Conservation (phyloP, 2,797 vertebrate species). For the Phrynocephalus forsythii region DNA sequence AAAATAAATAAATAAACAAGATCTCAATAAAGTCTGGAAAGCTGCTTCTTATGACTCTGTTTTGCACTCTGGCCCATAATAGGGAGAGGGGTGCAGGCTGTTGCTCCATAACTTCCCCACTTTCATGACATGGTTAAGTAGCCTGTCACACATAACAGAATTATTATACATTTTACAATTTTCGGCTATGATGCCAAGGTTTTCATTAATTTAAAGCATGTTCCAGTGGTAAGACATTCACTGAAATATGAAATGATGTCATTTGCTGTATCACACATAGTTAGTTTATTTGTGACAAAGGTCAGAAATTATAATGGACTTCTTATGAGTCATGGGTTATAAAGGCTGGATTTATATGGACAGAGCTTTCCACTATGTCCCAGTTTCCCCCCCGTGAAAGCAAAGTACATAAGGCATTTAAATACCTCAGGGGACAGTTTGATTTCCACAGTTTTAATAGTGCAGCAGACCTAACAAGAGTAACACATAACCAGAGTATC, state of each 20-base stretch:
- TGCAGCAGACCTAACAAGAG: not conserved
- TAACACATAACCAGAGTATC: not conserved
- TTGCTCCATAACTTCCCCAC: not conserved
- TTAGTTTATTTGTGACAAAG: not conserved
- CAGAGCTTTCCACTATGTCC: not conserved
- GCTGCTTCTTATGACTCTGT: not conserved
- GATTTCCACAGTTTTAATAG: not conserved
- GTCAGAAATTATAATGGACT: not conserved
- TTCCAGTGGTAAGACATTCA: not conserved
- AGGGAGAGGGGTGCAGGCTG: too few relatives aligned
- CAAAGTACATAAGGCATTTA: not conserved
- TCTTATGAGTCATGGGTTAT: not conserved
- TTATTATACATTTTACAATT: not conserved
- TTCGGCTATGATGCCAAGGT: not conserved
- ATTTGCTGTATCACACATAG: not conserved
- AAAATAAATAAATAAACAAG: too few relatives aligned
- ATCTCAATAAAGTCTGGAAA: not conserved
- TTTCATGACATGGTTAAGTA: not conserved
- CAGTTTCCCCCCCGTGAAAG: not conserved
- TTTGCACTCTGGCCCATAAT: not conserved
- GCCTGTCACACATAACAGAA: not conserved
- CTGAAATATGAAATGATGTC: not conserved
- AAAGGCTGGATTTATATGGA: not conserved
- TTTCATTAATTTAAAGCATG: not conserved
- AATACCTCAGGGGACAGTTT: too few relatives aligned